Percentiles rank a stretch among this genome's conserved stretches.
phyloP scores from a whole-genome alignment of 92 coral and sea anemone genomes.

The Actinernus sp. region DNA sequence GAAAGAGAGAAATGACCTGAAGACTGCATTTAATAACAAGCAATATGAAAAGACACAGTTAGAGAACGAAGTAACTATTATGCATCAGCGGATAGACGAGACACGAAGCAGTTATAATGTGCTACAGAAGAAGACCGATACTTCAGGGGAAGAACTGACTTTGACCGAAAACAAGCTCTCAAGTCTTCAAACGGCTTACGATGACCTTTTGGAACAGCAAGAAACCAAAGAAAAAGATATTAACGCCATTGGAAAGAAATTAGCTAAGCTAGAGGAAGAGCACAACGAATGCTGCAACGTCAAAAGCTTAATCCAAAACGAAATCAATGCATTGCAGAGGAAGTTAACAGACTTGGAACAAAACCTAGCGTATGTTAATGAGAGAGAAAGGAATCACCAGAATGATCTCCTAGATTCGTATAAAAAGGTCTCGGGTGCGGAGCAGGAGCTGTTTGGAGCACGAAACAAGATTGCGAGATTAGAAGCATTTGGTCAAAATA shows the following conservation, averaged over 20 bases:
- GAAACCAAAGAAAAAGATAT: constrained; percentile 67
- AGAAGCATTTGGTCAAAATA: constrained; percentile 70
- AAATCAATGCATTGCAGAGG: constrained; percentile 34
- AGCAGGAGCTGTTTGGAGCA: constrained; percentile 79
- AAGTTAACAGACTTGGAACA: constrained; percentile 64
- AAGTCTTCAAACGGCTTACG: constrained; percentile 63
- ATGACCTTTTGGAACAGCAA: constrained; percentile 35
- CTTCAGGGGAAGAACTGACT: constrained; percentile 42
- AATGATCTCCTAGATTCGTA: constrained; percentile 69
- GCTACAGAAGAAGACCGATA: constrained; percentile 59
- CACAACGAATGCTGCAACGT: constrained; percentile 50
- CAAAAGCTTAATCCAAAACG: constrained; percentile 42
- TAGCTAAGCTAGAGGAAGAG: constrained; percentile 64
- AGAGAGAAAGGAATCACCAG: constrained; percentile 70
- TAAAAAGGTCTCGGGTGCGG: constrained; percentile 64
- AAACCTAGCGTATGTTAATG: constrained; percentile 44
- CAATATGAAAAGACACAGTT: constrained; percentile 67
- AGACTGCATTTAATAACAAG: constrained; percentile 49
- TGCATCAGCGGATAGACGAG: constrained; percentile 57
- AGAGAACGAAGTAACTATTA: constrained; percentile 56
- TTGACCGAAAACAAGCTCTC: constrained; percentile 49
- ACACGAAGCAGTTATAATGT: constrained; percentile 46
- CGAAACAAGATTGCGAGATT: constrained; percentile 73
- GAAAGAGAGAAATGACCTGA: constrained; percentile 70
- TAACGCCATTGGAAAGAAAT: constrained; percentile 42